Evolutionary conservation across 2,113 vertebrate genomes (phyloP), one percentile per base, ranked within the genome.

Genomic region (Labeo rohita): DNA sequence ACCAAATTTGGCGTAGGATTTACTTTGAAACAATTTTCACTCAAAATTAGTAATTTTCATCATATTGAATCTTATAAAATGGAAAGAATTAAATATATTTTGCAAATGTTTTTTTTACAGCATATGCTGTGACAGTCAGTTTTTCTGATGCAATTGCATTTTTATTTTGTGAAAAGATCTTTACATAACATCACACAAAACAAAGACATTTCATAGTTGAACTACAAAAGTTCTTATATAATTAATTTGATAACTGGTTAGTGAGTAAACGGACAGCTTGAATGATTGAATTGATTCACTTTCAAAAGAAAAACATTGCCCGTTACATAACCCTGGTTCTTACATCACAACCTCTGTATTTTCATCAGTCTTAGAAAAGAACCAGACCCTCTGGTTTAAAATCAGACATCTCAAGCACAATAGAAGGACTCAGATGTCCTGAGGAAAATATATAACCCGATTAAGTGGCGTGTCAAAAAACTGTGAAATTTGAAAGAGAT

Each of bases 301-400:
- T 68, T 68, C 13, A 78, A 76, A 70, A 36, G 28, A 16, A 43
- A 61, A n/a, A 49, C 61, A 34, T 73, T 70, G 28, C 7, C 8
- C 0, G 3, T 86, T 74, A 80, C 54, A n/a, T 75, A 80, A 84
- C 65, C 83, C 16, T 23, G 18, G 11, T n/a, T 84, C 43, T 77
- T 49, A 68, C 54, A 82, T 81, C 70, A 80, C 16, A 36, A 70
- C 49, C 7, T 16, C 39, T 39, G 50, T 43, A 59, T 86, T 84
- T 74, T 74, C 43, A 74, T 74, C 72, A 74, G 39, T 74, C 5
- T 47, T 43, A 70, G 16, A 74, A 47, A 70, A 66, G 23, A 28
- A 18, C 34, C 34, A 68, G 65, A 68, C 13, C 28, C 65, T 68
- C 28, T 28, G 61, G 61, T 66, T 11, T 66, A 16, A 70, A 43